Evolutionary conservation across 2,888 invertebrate species (phyloP).

Genomic region (Hylaea fasciaria): DNA sequence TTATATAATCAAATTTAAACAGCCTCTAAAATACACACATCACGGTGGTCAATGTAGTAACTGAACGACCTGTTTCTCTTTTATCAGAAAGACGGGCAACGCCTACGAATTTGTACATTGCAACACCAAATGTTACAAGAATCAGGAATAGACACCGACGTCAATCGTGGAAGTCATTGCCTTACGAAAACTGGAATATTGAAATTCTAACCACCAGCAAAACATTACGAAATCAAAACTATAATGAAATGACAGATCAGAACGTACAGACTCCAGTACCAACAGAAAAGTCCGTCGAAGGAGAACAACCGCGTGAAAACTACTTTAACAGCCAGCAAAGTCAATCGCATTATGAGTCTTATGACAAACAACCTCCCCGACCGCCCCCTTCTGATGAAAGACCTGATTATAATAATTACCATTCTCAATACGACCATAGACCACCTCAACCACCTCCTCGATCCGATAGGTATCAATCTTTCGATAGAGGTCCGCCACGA

Average conservation of each 20-base stretch:
- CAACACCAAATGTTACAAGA: conserved; percentile 10
- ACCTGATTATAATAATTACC: background rate
- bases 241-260: conserved; percentile 7
- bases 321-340: background rate
- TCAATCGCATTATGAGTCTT: conserved; percentile 2
- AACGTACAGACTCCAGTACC: background rate
- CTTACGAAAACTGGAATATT: conserved; percentile 14
- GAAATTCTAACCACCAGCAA: conserved; percentile 10
- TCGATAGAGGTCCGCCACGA: conserved; percentile 21
- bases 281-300: background rate
- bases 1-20: background rate
- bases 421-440: conserved; percentile 1
- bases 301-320: background rate
- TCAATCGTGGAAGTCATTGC: conserved; percentile 22
- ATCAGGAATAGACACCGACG: conserved; percentile 20
- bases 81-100: conserved; percentile 47
- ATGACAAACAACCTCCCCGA: conserved; percentile 10
- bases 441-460: conserved; percentile 12
- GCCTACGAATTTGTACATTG: conserved; percentile 7
- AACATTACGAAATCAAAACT: conserved; percentile 5
- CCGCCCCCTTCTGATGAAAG: conserved; percentile 9
- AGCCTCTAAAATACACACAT: background rate
- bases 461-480: background rate
- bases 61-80: conserved; percentile 39
- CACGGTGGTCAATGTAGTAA: conserved; percentile 18